Conservation (phyloP, 2,113 vertebrate genomes). For the Mastomys coucha region DNA sequence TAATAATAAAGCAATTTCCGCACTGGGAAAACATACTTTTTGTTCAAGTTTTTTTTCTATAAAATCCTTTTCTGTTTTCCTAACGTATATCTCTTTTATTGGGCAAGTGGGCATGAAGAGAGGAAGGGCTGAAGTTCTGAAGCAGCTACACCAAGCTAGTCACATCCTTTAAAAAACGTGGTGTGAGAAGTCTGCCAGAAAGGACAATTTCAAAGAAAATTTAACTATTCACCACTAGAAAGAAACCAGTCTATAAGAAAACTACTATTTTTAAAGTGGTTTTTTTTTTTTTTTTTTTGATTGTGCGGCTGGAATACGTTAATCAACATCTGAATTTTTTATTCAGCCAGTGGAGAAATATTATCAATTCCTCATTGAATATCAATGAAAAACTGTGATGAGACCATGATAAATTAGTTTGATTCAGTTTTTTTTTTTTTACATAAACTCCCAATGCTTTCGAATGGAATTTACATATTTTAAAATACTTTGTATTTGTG, state of each 20-base stretch:
- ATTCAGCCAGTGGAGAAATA: background rate
- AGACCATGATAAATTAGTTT: background rate
- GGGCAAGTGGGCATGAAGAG: background rate
- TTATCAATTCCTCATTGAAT: slow-evolving; percentile 19
- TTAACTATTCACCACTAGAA: background rate
- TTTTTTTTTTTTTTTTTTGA: background rate
- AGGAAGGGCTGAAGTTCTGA: background rate
- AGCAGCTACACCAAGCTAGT: background rate
- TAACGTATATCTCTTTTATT: background rate
- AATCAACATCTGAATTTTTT: background rate
- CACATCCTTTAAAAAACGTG: slow-evolving; percentile 24
- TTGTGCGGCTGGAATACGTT: background rate
- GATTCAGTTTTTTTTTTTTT: slow-evolving; percentile 12
- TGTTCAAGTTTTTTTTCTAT: background rate
- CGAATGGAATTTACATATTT: background rate
- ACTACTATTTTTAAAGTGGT: background rate
- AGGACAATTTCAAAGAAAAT: slow-evolving; percentile 24
- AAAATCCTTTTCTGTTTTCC: slow-evolving; percentile 30
- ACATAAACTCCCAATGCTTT: slow-evolving; percentile 15
- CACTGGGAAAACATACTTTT: background rate
- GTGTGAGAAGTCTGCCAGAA: background rate
- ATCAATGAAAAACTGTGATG: background rate
- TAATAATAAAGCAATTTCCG: background rate
- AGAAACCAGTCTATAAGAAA: background rate
- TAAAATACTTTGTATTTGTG: background rate